Evolutionary conservation across 2,797 vertebrate genomes (phyloP), one percentile per base, ranked within the genome.

Genomic region (Pseudochromis fuscus): DNA sequence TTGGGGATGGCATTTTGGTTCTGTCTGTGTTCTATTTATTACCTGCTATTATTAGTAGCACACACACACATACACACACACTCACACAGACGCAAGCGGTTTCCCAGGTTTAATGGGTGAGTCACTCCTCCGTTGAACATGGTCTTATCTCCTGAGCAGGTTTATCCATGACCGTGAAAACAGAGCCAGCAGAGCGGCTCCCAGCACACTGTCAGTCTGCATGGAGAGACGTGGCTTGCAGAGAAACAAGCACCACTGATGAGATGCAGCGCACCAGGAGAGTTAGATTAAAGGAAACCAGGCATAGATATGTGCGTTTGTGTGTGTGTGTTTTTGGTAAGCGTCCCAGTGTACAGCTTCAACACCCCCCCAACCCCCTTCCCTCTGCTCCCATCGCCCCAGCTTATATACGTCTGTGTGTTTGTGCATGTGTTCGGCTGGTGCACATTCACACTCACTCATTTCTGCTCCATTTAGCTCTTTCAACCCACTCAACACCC

Each of bases 41-140:
- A 80, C 81, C 70, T 60, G 83, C 92, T 92, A 91, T 93, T 91
- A 87, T 89, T 92, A 91, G 91, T 65, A 68, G 61, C 61, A 63
- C 8, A 52, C 16, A 2, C 40, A 15, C 44, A 21, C 45, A 33
- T 52, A 56, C 66, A 31, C 72, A 52, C 63, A 60, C 69, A 66
- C 73, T 33, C 65, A 33, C 61, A 53, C 69, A 51, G 40, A 58
- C 28, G 23, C 49, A 65, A 51, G 67, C 11, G 9, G 51, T 77
- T 76, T 81, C 82, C 75, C 76, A 85, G 87, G 80, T 91, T 86
- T 89, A 90, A 82, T 81, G 74, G 87, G 72, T 93, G 91, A 92
- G 72, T 92, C 91, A 93, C 83, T 89, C 84, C 75, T 78, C 78
- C 3, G 42, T 67, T 61, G 69, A 88, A 88, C 82, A 74, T 18